phyloP scores from a whole-genome alignment of 1,140 invertebrate genomes.

The Phocides pigmalion region DNA sequence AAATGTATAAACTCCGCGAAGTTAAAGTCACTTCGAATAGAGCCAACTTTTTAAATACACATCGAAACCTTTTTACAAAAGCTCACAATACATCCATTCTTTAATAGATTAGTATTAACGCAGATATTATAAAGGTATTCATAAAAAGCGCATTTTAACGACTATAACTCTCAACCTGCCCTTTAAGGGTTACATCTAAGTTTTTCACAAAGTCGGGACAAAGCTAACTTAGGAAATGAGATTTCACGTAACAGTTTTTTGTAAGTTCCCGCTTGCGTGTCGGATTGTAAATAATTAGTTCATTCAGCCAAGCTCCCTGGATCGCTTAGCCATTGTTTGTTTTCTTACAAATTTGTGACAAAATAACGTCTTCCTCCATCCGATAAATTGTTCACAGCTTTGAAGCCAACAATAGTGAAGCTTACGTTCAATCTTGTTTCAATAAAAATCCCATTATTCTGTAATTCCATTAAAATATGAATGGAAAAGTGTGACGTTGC shows the following conservation, averaged over 20 bases:
- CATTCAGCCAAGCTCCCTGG: slow-evolving; percentile 66
- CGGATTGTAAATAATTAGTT: slow-evolving; percentile 78
- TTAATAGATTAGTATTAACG: too few relatives aligned
- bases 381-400: slow-evolving; percentile 33
- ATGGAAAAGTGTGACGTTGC: slow-evolving; percentile 13
- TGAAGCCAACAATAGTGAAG: slow-evolving; percentile 17
- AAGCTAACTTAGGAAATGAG: slow-evolving; percentile 71
- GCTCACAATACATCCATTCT: too few relatives aligned
- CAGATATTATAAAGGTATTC: too few relatives aligned
- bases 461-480: slow-evolving; percentile 15
- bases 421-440: slow-evolving; percentile 25
- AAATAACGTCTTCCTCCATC: slow-evolving; percentile 58
- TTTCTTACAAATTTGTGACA: slow-evolving; percentile 50
- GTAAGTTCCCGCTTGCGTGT: slow-evolving; percentile 57
- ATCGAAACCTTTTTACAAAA: too few relatives aligned
- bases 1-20: too few relatives aligned
- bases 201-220: slow-evolving; percentile 55
- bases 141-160: slow-evolving; percentile 31
- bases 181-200: slow-evolving; percentile 51
- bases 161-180: slow-evolving; percentile 45
- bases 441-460: slow-evolving; percentile 26
- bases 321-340: slow-evolving; percentile 65
- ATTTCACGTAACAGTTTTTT: slow-evolving; percentile 75
- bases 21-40: too few relatives aligned
- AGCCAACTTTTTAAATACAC: too few relatives aligned